phyloP scores from a whole-genome alignment of 2,888 invertebrate species.

The Hymenopus coronatus region DNA sequence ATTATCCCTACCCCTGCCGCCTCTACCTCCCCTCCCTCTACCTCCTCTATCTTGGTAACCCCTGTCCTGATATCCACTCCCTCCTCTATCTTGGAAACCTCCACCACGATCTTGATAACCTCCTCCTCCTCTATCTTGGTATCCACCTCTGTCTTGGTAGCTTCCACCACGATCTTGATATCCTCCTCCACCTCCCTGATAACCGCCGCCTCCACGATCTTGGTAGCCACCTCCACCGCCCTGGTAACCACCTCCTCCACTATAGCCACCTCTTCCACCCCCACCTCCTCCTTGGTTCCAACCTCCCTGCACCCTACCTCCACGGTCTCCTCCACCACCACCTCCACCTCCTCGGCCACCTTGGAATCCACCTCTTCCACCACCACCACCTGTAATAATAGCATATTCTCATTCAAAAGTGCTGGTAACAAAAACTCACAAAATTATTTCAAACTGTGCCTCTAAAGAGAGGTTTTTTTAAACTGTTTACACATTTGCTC shows the following conservation, averaged over 20 bases:
- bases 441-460: too few species aligned
- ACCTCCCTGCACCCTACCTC: constrained; percentile 36
- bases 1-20: not conserved
- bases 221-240: constrained; percentile 34
- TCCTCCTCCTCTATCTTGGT: not conserved
- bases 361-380: constrained; percentile 41
- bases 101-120: not conserved
- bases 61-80: constrained; percentile 34
- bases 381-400: constrained; percentile 35
- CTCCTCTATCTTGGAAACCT: constrained; percentile 26
- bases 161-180: constrained; percentile 21
- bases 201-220: constrained; percentile 23
- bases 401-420: too few species aligned
- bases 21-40: constrained; percentile 35
- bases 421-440: too few species aligned
- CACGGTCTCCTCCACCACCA: constrained; percentile 37
- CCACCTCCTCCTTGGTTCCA: constrained; percentile 42
- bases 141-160: constrained; percentile 32
- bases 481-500: too few species aligned
- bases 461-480: too few species aligned
- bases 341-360: constrained; percentile 39
- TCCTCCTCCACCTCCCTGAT: constrained; percentile 23
- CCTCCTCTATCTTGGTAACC: constrained; percentile 33
- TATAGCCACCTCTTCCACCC: constrained; percentile 41
- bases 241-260: constrained; percentile 30